Evolutionary conservation across 2,113 vertebrate genomes (phyloP), one percentile per base, ranked within the genome.

Genomic region (Callionymus lyra): DNA sequence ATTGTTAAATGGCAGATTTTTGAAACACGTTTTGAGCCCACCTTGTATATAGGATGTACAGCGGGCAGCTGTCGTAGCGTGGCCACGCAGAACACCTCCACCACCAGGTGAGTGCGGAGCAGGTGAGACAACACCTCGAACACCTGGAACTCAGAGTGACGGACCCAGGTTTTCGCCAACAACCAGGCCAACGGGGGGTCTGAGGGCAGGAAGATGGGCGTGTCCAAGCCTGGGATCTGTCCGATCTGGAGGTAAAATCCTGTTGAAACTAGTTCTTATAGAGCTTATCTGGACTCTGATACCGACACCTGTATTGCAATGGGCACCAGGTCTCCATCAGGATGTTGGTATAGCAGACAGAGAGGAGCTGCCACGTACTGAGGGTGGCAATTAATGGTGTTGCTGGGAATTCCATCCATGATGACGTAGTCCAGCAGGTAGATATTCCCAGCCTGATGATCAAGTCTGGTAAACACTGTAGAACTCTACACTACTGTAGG

Each of bases 41-140:
- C 78, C 86, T 88, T 89, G 56, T 81, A 84, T 38, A 88, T 14
- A 2, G 85, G 87, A 56, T 89, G 85, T 38, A 83, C 67, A 6
- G 38, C 67, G 11, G 87, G 72, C 18, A 88, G 76, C 47, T 72
- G 60, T 47, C 80, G 68, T 36, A 84, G 51, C 40, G 78, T 68
- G 18, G 84, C 78, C 0, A 87, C 35, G 10, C 59, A 35, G 0
- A 65, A 82, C 45, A 73, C 77, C 4, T 89, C 87, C n/a, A 72
- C 65, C 53, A 87, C 16, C 12, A 60, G 47, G 40, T 88, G 85
- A 12, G 82, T 83, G 10, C 48, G 67, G 37, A 85, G 47, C 45
- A 86, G 50, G 56, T 85, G 87, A 21, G 65, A 40, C 1, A 76
- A 57, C 2, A 74, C 36, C 50, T 86, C 37, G 17, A 84, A 81